Percentiles rank a stretch among this genome's conserved stretches.
Conservation (phyloP, 1,140 invertebrate species). For the Colletes latitarsis region DNA sequence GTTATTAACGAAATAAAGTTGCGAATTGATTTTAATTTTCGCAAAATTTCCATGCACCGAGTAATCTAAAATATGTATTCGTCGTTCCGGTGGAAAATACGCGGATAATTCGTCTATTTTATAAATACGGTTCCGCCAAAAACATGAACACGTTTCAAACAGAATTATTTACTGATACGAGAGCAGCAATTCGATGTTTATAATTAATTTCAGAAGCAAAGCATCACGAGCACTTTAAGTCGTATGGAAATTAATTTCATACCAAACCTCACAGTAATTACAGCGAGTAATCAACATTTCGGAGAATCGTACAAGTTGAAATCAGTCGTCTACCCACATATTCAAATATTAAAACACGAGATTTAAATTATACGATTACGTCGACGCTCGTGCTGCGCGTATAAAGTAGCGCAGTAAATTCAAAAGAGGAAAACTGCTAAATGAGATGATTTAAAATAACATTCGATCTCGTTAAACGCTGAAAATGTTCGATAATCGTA, state of each 20-base stretch:
- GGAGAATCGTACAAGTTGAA: not conserved
- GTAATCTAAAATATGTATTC: not conserved
- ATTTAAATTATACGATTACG: slow-evolving; percentile 1
- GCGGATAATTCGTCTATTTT: too few relatives aligned
- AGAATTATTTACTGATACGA: too few relatives aligned
- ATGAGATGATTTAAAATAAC: slow-evolving; percentile 13
- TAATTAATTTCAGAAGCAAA: too few relatives aligned
- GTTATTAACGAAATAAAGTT: not conserved
- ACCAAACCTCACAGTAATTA: not conserved
- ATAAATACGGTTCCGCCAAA: too few relatives aligned
- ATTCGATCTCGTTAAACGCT: slow-evolving; percentile 20
- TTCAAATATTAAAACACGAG: not conserved
- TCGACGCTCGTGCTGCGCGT: not conserved
- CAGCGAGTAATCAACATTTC: not conserved
- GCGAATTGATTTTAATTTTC: not conserved
- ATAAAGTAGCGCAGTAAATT: not conserved
- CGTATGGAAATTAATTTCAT: not conserved
- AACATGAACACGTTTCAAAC: too few relatives aligned
- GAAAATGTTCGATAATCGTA: slow-evolving; percentile 20
- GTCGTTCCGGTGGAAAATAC: not conserved
- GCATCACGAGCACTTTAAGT: not conserved
- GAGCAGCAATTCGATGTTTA: too few relatives aligned
- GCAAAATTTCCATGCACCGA: not conserved
- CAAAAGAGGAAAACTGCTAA: too few relatives aligned
- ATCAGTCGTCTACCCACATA: not conserved